Evolutionary conservation across 2,888 invertebrate genomes (phyloP), one percentile per base, ranked within the genome.

Genomic region (Mesopsocus fuscifrons): DNA sequence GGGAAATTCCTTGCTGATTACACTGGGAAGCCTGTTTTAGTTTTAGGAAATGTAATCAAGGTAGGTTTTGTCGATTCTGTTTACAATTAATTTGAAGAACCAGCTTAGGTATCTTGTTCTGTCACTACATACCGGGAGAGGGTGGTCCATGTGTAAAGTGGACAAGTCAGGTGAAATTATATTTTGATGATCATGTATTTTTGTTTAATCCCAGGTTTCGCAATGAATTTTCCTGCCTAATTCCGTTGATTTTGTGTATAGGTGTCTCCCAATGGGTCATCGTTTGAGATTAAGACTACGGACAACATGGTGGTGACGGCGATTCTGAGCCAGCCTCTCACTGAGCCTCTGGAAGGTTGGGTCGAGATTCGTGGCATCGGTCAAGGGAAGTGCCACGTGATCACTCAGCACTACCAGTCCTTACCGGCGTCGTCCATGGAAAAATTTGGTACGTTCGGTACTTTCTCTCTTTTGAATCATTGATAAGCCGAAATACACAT

Each of bases 211-310:
- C n/a, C n/a, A n/a, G n/a, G n/a, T n/a, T n/a, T n/a, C n/a, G n/a
- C n/a, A n/a, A n/a, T n/a, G n/a, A n/a, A n/a, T n/a, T n/a, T n/a
- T n/a, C n/a, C n/a, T n/a, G n/a, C n/a, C n/a, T n/a, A n/a, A n/a
- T n/a, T n/a, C n/a, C n/a, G n/a, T n/a, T n/a, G n/a, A n/a, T n/a
- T n/a, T n/a, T n/a, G n/a, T n/a, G n/a, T n/a, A n/a, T n/a, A n/a
- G n/a, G n/a, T n/a, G n/a, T n/a, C n/a, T n/a, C 13, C 41, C 13
- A 17, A 6, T 41, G 9, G 11, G 32, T 20, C 23, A 5, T 15
- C 41, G 3, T n/a, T 41, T 17, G 41, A 41, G 26, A 22, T 41
- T 4, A 41, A 41, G 26, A 15, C 41, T 4, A 41, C 41, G 17
- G 43, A 41, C 38, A 20, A 18, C 38, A 20, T 41, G 15, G 40